A percentile compares a stretch with the other conserved stretches of the same genome.
phyloP scores from a whole-genome alignment of 2,888 invertebrate species.

The Ganaspis brasiliensis region DNA sequence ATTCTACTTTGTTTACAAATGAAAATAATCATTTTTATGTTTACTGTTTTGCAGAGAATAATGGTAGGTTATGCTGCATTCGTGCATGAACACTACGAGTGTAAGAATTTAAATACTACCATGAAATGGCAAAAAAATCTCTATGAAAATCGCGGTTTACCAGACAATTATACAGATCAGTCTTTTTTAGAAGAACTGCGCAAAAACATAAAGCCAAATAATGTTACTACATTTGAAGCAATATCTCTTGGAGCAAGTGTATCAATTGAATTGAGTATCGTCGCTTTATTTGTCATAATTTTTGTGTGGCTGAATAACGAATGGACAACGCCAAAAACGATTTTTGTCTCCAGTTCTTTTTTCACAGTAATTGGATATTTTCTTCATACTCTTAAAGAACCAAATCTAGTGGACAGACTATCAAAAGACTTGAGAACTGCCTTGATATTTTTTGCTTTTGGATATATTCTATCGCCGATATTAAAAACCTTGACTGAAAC shows the following conservation, averaged over 20 bases:
- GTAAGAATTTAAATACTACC: background rate
- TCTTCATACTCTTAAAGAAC: slow-evolving; percentile 80
- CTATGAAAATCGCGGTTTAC: slow-evolving; percentile 92
- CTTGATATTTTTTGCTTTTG: slow-evolving; percentile 91
- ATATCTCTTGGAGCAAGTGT: slow-evolving; percentile 89
- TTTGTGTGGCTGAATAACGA: slow-evolving; percentile 89
- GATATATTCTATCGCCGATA: slow-evolving; percentile 94
- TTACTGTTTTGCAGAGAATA: background rate
- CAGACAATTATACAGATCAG: slow-evolving; percentile 95
- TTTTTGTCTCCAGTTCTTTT: slow-evolving; percentile 83
- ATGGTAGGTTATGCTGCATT: background rate
- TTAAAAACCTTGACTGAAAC: slow-evolving; percentile 97
- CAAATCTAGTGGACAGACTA: slow-evolving; percentile 63
- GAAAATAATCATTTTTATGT: background rate
- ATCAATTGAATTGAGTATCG: slow-evolving; percentile 90
- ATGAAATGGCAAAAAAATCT: slow-evolving; percentile 86
- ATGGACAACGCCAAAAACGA: slow-evolving; percentile 84
- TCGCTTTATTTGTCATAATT: slow-evolving; percentile 87
- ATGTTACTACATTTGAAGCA: slow-evolving; percentile 87
- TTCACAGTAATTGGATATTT: slow-evolving; percentile 85
- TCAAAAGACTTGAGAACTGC: slow-evolving; percentile 88
- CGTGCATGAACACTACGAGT: background rate
- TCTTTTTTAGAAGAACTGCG: slow-evolving; percentile 92
- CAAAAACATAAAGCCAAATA: slow-evolving; percentile 91
- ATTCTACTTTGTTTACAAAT: no score